Evolutionary conservation across 2,113 vertebrate genomes (phyloP), one percentile per base, ranked within the genome.

Genomic region (Caretta caretta): DNA sequence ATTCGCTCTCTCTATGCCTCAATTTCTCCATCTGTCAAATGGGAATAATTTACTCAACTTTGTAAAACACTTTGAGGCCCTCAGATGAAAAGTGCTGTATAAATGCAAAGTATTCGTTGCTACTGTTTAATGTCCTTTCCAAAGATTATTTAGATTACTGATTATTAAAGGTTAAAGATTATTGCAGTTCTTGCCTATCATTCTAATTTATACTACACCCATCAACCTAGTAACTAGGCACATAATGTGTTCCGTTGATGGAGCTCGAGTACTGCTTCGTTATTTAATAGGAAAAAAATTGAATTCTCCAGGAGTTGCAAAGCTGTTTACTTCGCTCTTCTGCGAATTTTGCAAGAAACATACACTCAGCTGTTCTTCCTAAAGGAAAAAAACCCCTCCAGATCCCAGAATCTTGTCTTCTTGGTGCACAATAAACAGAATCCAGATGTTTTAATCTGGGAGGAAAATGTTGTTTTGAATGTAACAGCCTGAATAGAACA

Each of bases 401-500:
- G 2, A 48, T 78, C 20, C 83, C 69, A 13, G 83, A 96, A 93
- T 65, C 57, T 93, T 83, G 85, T 95, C 96, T 90, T 96, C 91
- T 78, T 92, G 89, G 97, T 98, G 97, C 95, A 96, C 89, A 92
- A 56, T 53, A 96, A 98, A 96, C 95, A 97, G 95, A 97, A 97
- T 86, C 93, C 92, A 97, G 96, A 98, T 97, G 97, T 97, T 92
- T 96, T 53, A 92, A 96, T 97, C 95, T 89, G 90, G 94, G 50
- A 96, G 25, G 93, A 95, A 84, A 95, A 95, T 5, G 29, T 87
- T 90, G 53, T 84, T 94, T 95, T 97, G 96, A 96, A 92, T 93
- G 95, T 98, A 93, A 96, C 96, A 88, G 86, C 86, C 92, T 97
- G 87, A 98, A 97, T 96, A 95, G 97, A 98, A 95, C 94, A 97